A percentile compares a stretch with the other conserved stretches of the same genome.
Conservation (phyloP, 1,140 invertebrate species). For the Drosophila seguyi region DNA sequence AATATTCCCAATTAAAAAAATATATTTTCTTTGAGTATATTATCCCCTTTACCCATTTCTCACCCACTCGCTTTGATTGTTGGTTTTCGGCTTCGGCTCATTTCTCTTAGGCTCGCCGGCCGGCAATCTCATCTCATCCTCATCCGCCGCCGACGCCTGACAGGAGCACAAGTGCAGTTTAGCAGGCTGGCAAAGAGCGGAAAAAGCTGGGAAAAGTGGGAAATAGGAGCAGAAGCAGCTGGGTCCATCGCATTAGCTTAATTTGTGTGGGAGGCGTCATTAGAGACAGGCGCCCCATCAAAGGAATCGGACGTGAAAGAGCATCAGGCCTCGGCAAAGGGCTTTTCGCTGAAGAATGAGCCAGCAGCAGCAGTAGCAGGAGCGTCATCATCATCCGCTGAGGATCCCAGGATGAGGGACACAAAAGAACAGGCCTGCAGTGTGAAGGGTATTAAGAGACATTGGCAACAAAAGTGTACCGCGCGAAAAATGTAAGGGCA, state of each 20-base stretch:
- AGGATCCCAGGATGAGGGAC: background rate
- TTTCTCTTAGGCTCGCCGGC: constrained; percentile 67
- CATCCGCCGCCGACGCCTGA: constrained; percentile 50
- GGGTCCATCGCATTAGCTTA: constrained; percentile 73
- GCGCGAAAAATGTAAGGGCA: background rate
- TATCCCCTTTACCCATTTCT: background rate
- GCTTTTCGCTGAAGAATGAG: constrained; percentile 59
- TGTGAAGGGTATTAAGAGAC: constrained; percentile 5
- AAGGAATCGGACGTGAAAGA: constrained; percentile 61
- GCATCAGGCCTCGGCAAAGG: constrained; percentile 48
- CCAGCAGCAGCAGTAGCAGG: background rate
- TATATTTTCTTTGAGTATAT: background rate
- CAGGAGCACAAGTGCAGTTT: constrained; percentile 73
- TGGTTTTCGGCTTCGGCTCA: constrained; percentile 68
- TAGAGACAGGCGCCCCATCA: constrained; percentile 61
- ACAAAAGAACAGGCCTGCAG: background rate
- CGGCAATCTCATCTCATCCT: constrained; percentile 41
- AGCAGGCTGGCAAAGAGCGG: constrained; percentile 3
- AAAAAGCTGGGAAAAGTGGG: constrained; percentile 18
- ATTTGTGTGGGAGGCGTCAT: constrained; percentile 76
- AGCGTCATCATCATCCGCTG: constrained; percentile 11
- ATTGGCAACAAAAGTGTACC: background rate
- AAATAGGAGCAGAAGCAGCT: constrained; percentile 30
- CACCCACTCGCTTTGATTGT: constrained; percentile 62
- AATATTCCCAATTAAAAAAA: fast-evolving